phyloP scores from a whole-genome alignment of 2,797 vertebrate species.

The Nyctibius grandis region DNA sequence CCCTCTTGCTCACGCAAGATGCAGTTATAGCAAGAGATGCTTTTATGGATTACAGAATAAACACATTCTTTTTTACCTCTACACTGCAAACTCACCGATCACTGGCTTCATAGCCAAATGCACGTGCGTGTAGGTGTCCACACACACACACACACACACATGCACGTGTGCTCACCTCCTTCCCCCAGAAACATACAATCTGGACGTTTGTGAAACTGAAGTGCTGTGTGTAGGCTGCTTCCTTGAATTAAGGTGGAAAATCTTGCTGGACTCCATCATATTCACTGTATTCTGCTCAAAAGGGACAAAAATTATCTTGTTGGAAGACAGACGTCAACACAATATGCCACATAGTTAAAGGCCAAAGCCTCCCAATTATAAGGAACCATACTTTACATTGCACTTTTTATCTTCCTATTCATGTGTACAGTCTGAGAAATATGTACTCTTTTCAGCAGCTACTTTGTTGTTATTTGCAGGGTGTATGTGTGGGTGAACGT shows the following conservation, averaged over 20 bases:
- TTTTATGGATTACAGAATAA: background rate
- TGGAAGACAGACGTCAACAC: background rate
- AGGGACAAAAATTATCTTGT: background rate
- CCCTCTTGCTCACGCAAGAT: background rate
- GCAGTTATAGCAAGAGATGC: background rate
- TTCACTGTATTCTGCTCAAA: background rate
- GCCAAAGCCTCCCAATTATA: background rate
- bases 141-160: background rate
- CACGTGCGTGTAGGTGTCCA: background rate
- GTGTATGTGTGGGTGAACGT: background rate
- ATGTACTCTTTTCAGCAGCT: background rate
- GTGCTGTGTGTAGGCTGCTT: background rate
- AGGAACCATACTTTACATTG: background rate
- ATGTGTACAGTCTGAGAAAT: background rate
- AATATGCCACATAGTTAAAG: background rate
- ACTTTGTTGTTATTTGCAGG: background rate
- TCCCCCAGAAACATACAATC: background rate
- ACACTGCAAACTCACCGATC: background rate
- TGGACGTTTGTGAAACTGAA: background rate
- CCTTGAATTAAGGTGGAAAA: background rate
- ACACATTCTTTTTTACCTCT: background rate
- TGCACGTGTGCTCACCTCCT: background rate
- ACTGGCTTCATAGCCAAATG: background rate
- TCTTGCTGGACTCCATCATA: background rate
- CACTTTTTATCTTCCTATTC: conserved; percentile 9